Base-by-base conservation (phyloP, 2,797 vertebrate genomes). In the Steatocranus sp. region DNA sequence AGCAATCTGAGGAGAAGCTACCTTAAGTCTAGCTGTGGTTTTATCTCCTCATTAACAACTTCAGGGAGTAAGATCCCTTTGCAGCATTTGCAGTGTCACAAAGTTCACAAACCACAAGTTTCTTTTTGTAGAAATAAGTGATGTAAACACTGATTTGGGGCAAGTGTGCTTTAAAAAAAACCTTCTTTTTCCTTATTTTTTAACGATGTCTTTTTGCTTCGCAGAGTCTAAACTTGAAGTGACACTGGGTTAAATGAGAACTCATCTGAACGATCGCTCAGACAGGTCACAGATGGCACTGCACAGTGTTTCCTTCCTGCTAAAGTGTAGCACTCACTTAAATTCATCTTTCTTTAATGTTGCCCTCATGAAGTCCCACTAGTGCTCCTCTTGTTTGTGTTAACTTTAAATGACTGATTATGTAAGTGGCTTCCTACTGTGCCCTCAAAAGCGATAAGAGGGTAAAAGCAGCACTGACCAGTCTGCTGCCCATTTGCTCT, bases 251-350 rank as follows among this genome's bases (percentile, higher is more conserved):
- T 38, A 63, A 63, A 54, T 20, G 68, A 68, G 54, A 50, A 74
- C 27, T 49, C 48, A 14, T 83, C 49, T 36, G 63, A 63, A 34
- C 8, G 2, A 14, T 20, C 4, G 11, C 43, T 23, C 5, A 3
- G 15, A 43, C 32, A 38, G 32, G 14, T 75, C 78, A 54, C 66
- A 80, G 46, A 79, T 25, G 48, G 11, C 70, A 81, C 85, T 58
- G 81, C 89, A 83, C 79, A 51, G 75, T 34, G 82, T 43, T 75
- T 83, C 63, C 76, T 83, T 79, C 87, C 80, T 84, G 41, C 51
- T 34, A 50, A 5, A 79, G 79, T 76, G 83, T 46, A 79, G 32
- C 23, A 20, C 46, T 80, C 76, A 51, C 61, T 85, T 49, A 30
- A 48, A 58, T 80, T 54, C 4, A 49, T 18, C 48, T 73, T 25